Evolutionary conservation across 1,140 invertebrate species (phyloP), one percentile per base, ranked within the genome.

Genomic region (Atta texana): DNA sequence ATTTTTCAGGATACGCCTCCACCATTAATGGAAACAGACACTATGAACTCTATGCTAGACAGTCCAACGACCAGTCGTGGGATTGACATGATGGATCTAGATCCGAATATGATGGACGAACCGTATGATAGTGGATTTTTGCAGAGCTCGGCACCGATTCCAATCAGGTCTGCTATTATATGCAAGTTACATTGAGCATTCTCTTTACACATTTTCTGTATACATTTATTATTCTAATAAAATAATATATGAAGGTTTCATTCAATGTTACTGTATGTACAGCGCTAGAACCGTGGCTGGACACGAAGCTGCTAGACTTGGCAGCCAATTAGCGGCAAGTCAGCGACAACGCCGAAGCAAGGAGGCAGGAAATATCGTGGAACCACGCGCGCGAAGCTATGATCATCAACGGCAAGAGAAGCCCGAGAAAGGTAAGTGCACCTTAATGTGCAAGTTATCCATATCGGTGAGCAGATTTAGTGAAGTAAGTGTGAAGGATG

Each of bases 291-390:
- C 97, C 18, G 97, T 98, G 21, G 96, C 97, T 84, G 97, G 97
- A 0, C 97, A 97, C 88, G 97, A 98, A 95, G 97, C 97, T n/a
- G 96, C 96, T 72, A 96, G 97, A 51, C 94, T 98, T 28, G 97
- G 96, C 59, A 97, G 97, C 87, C 97, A 97, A 93, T 94, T 98
- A 34, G 96, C 96, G 21, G 95, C 96, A 75, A 96, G 96, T 92
- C 95, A 96, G 86, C 95, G 96, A 86, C 93, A 95, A 76, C 90
- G 94, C 75, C 91, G 96, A 88, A 93, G 94, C 86, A 95, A 94
- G 63, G 94, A 96, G 90, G 89, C 92, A 92, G 88, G 88, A 10
- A 91, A 31, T 81, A 95, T 94, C 87, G 94, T 93, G 91, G 96
- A 92, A 85, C 96, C 96, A 16, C 94, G 97, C 64, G 96, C 97